Evolutionary conservation across 2,888 invertebrate genomes (phyloP).

Genomic region (Latrodectus elegans): DNA sequence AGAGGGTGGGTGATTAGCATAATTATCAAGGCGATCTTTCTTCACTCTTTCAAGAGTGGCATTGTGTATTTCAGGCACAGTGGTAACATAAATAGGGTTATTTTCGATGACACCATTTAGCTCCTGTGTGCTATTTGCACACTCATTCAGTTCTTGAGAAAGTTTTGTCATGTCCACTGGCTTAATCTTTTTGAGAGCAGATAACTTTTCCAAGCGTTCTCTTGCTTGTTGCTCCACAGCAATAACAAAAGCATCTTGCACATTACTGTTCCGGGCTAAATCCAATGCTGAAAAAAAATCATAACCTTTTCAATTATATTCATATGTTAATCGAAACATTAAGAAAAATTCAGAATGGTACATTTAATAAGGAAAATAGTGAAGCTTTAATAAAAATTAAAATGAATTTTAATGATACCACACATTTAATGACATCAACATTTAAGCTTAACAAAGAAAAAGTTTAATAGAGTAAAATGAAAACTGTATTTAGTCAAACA

Average conservation of each 20-base stretch:
- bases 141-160: conserved; percentile 78
- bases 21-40: conserved; percentile 60
- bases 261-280: conserved; percentile 86
- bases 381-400: too few relatives aligned
- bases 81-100: conserved; percentile 88
- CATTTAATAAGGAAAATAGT: too few relatives aligned
- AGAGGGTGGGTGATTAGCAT: conserved; percentile 15
- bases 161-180: conserved; percentile 95
- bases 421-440: too few relatives aligned
- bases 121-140: conserved; percentile 75
- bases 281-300: conserved; percentile 83
- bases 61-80: conserved; percentile 76
- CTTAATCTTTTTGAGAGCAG: conserved; percentile 92
- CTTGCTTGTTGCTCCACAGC: conserved; percentile 95
- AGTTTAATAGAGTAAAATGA: too few relatives aligned
- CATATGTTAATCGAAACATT: too few relatives aligned
- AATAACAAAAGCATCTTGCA: conserved; percentile 98
- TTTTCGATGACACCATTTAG: conserved; percentile 88
- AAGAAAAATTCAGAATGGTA: too few relatives aligned
- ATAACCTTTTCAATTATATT: background rate
- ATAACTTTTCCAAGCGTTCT: conserved; percentile 92
- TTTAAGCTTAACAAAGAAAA: too few relatives aligned
- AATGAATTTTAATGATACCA: too few relatives aligned
- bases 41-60: conserved; percentile 67
- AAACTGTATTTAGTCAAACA: too few relatives aligned